Evolutionary conservation across 2,113 vertebrate species (phyloP), one percentile per base, ranked within the genome.

Genomic region (Zosterops japonicus): DNA sequence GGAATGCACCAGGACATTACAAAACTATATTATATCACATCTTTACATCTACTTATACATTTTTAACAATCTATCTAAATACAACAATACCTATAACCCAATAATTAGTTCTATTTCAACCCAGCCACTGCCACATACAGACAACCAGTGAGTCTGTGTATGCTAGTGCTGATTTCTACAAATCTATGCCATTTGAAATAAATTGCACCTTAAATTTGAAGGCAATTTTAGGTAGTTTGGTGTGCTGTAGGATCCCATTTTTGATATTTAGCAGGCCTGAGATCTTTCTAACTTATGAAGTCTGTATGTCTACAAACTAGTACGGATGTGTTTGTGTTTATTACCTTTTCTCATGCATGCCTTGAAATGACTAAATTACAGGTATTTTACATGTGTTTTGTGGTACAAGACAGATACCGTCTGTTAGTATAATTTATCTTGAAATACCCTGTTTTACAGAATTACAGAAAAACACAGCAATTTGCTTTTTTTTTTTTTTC

Each of bases 401-500:
- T 98, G 96, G 97, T 95, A 97, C 89, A 98, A 98, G 98, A 98
- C 97, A 98, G 98, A 98, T 97, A 97, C 93, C 94, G 92, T 98
- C 97, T 96, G 96, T 98, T 98, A 98, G 98, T 98, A 98, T 99
- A 99, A 99, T 99, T 99, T 98, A 98, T 98, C 98, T 98, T 98
- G 97, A 99, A 99, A 90, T 95, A 98, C 97, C 97, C 92, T 98
- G 97, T 97, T 98, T 98, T 97, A 98, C 92, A 97, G 99, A 99
- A 99, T 99, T 98, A 99, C 96, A 98, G 98, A 99, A 99, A 99
- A 99, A 97, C 98, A 98, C 98, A 93, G 98, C 98, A 99, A 99
- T 99, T 99, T 99, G 95, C 98, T 98, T 94, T 97, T 87, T 98
- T 98, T 98, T 36, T 36, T 39, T 39, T 98, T 98, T 46, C 44